phyloP scores from a whole-genome alignment of 2,888 invertebrate genomes.

The Oasisia sp. region DNA sequence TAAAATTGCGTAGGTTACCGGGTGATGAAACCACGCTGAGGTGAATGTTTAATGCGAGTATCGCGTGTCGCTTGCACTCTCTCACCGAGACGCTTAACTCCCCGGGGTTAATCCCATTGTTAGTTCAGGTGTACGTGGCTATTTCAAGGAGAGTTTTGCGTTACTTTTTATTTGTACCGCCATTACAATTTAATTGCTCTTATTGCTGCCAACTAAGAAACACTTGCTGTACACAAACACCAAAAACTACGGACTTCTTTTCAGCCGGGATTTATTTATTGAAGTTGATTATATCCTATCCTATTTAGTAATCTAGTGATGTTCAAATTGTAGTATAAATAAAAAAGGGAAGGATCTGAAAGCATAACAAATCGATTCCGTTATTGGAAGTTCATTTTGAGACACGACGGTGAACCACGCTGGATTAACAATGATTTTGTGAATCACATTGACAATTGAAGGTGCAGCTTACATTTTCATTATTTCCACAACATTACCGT shows the following conservation, averaged over 20 bases:
- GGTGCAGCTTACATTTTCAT: too few relatives aligned
- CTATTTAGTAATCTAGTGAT: not conserved
- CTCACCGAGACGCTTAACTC: not conserved
- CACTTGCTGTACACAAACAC: not conserved
- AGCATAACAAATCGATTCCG: not conserved
- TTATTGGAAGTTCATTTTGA: not conserved
- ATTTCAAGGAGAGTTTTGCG: not conserved
- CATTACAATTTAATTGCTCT: not conserved
- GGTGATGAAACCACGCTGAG: not conserved
- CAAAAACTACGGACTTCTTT: not conserved
- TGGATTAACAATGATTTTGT: not conserved
- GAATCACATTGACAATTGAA: not conserved
- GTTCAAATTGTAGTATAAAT: not conserved
- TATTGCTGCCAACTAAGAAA: not conserved
- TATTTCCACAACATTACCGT: too few relatives aligned
- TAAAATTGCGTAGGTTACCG: not conserved
- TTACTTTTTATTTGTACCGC: not conserved
- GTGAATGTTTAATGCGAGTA: not conserved
- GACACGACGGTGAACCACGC: not conserved
- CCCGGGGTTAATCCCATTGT: not conserved
- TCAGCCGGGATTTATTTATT: not conserved
- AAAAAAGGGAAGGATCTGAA: not conserved
- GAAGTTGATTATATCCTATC: too few relatives aligned
- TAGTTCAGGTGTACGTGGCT: not conserved
- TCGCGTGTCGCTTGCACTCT: not conserved